phyloP scores from a whole-genome alignment of 2,888 invertebrate genomes.

The Adineta ricciae region DNA sequence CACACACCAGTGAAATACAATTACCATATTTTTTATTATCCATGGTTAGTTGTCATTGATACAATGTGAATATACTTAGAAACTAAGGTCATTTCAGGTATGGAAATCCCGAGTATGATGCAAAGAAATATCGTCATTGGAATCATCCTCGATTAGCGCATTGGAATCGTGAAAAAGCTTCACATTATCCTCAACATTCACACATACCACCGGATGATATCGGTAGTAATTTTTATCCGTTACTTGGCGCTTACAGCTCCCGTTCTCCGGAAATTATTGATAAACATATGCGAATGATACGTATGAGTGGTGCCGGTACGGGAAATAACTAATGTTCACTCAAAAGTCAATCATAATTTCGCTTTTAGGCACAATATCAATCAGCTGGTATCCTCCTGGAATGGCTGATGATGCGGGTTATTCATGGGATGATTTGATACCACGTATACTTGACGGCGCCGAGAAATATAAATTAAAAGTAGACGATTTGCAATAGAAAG shows the following conservation, averaged over 20 bases:
- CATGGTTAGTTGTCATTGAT: constrained; percentile 42
- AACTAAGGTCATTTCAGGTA: constrained; percentile 36
- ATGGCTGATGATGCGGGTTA: constrained; percentile 42
- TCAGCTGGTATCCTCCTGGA: constrained; percentile 56
- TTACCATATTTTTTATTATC: constrained; percentile 51
- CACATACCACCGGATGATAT: constrained; percentile 56
- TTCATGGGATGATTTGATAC: constrained; percentile 42
- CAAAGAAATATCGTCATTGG: constrained; percentile 48
- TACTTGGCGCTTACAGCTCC: constrained; percentile 55
- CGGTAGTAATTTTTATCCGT: constrained; percentile 55
- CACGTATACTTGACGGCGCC: constrained; percentile 43
- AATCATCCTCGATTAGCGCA: constrained; percentile 43
- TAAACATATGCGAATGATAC: constrained; percentile 58
- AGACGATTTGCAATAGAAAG: background rate
- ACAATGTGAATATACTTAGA: constrained; percentile 33
- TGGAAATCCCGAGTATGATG: constrained; percentile 42
- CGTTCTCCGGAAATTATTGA: constrained; percentile 53
- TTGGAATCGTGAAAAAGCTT: constrained; percentile 46
- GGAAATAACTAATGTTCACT: background rate
- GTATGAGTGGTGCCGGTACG: constrained; percentile 55
- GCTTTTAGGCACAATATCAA: constrained; percentile 54
- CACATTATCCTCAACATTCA: constrained; percentile 51
- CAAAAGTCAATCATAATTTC: background rate
- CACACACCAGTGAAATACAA: constrained; percentile 39
- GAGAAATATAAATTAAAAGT: constrained; percentile 45